Evolutionary conservation across 2,113 vertebrate genomes (phyloP).

Genomic region (Tyto alba): DNA sequence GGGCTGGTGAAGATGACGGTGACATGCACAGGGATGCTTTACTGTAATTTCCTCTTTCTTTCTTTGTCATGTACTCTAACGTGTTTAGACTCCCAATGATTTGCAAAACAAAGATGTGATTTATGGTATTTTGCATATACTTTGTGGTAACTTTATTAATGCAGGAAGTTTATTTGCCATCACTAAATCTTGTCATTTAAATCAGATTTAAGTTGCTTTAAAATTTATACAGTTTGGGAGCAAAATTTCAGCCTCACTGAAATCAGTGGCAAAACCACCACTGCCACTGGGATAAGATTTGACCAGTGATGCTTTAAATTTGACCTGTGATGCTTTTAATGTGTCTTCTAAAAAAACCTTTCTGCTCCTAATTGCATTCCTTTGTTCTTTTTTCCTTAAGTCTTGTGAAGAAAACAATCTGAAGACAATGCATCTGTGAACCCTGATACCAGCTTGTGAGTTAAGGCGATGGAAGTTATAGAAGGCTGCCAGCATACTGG

Average conservation of each 20-base stretch:
- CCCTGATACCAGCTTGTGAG: neutral
- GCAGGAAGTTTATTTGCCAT: neutral
- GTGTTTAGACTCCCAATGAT: fast-evolving
- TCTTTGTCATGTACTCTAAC: neutral
- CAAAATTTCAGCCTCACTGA: neutral
- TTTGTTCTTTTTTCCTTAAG: conserved; percentile 6
- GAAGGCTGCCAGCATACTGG: conserved; percentile 50
- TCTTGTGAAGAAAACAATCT: neutral
- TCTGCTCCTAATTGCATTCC: neutral
- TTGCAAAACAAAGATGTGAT: neutral
- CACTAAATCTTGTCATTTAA: neutral
- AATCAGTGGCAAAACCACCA: neutral
- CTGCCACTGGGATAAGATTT: neutral
- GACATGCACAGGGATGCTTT: neutral
- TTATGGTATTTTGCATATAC: neutral
- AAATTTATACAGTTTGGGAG: neutral
- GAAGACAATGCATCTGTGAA: conserved; percentile 32
- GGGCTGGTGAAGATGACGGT: neutral
- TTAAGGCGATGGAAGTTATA: conserved; percentile 78
- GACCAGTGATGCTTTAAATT: neutral
- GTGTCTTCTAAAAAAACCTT: neutral
- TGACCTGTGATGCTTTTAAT: neutral
- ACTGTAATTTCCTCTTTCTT: neutral
- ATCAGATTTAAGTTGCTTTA: neutral
- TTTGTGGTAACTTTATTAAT: neutral